These are phyloP conservation scores for Chelonoidis abingdonii DNA, from an alignment of 2,113 vertebrate species.

Conservation along the genomic window DNA sequence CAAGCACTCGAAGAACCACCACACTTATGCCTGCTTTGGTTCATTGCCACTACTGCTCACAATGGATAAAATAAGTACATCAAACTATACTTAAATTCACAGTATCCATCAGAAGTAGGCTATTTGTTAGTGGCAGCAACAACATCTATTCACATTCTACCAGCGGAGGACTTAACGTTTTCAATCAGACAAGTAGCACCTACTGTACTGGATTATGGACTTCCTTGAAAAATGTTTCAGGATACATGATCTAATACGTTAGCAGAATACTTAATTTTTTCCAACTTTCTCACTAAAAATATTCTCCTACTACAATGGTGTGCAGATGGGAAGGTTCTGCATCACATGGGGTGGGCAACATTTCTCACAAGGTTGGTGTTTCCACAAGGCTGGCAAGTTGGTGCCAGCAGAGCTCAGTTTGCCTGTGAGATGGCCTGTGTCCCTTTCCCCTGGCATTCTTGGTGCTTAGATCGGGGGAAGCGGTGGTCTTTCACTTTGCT, in stretches of 20 bases:
- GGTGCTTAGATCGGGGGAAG: neutral
- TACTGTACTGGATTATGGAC: neutral
- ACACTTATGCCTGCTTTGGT: neutral
- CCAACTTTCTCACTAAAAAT: neutral
- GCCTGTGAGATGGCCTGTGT: neutral
- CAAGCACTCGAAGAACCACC: neutral
- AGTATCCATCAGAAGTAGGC: neutral
- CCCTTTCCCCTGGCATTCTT: neutral
- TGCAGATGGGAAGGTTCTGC: neutral
- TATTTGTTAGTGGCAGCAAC: neutral
- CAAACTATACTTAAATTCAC: accelerated
- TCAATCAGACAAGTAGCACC: neutral
- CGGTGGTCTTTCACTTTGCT: neutral
- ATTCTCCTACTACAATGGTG: neutral
- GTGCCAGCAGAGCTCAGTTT: neutral
- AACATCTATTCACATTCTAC: neutral
- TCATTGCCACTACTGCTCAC: neutral
- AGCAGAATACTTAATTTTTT: neutral
- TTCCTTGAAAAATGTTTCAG: neutral
- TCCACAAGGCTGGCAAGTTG: neutral
- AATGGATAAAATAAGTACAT: neutral
- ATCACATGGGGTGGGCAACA: neutral
- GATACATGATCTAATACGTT: neutral
- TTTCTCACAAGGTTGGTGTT: neutral
- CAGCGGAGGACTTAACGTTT: neutral